Conservation (phyloP, 2,113 vertebrate species). For the Chunga burmeisteri region DNA sequence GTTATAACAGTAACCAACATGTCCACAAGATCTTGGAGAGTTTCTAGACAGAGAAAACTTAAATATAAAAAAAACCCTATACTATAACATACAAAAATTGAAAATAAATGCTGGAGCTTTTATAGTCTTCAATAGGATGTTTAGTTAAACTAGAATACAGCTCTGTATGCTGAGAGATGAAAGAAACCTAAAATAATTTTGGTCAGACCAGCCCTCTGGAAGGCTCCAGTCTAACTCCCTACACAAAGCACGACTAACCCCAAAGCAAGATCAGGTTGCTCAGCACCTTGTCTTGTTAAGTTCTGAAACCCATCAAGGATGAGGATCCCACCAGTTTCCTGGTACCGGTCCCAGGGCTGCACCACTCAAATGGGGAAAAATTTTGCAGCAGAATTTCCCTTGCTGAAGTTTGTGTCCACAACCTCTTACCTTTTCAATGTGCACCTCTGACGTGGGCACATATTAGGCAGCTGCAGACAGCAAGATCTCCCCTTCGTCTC, state of each 20-base stretch:
- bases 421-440: background rate
- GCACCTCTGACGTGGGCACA: background rate
- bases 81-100: background rate
- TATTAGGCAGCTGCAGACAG: background rate
- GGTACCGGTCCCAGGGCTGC: background rate
- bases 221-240: background rate
- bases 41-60: background rate
- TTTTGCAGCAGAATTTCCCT: background rate
- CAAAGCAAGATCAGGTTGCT: background rate
- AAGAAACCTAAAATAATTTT: background rate
- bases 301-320: background rate
- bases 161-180: background rate
- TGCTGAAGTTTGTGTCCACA: background rate
- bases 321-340: background rate
- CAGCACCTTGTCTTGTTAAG: background rate
- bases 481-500: background rate
- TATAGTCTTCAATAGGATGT: background rate
- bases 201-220: background rate
- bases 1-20: background rate
- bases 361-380: background rate
- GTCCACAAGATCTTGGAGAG: background rate
- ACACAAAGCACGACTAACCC: background rate
- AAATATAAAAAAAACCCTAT: background rate
- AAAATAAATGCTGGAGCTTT: background rate
- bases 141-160: background rate